These are phyloP conservation scores for Oscheius myriophilus DNA, from an alignment of 2,888 invertebrate genomes.

Conservation along the genomic window DNA sequence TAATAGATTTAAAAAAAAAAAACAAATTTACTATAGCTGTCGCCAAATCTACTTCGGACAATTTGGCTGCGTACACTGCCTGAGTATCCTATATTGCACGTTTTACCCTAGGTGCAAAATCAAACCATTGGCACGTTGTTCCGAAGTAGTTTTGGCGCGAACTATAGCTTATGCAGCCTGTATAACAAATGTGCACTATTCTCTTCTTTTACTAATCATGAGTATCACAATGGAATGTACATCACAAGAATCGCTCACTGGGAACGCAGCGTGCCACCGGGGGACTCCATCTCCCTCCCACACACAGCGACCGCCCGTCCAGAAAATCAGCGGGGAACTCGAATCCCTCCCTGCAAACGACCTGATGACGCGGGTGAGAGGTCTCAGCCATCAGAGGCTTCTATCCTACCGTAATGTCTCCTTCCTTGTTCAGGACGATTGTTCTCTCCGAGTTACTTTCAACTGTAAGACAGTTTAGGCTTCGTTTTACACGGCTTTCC, in stretches of 20 bases:
- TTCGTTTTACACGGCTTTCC: slow-evolving; percentile 5
- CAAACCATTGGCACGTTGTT: too few relatives aligned
- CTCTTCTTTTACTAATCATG: not conserved
- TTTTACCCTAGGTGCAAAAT: too few relatives aligned
- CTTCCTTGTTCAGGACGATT: slow-evolving; percentile 30
- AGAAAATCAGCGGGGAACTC: slow-evolving; percentile 51
- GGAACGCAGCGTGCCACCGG: slow-evolving; percentile 86
- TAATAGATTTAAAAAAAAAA: too few relatives aligned
- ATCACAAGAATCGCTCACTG: slow-evolving; percentile 74
- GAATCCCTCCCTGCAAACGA: slow-evolving; percentile 63
- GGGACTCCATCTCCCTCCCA: slow-evolving; percentile 91
- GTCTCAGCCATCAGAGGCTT: not conserved
- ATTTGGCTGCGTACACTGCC: too few relatives aligned
- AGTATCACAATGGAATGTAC: not conserved
- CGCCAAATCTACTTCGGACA: too few relatives aligned
- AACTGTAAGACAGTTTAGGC: slow-evolving; percentile 5
- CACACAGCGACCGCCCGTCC: slow-evolving; percentile 80
- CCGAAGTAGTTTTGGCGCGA: too few relatives aligned
- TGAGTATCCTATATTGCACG: too few relatives aligned
- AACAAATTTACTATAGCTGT: too few relatives aligned
- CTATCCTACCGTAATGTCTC: slow-evolving; percentile 37
- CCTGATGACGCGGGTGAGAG: slow-evolving; percentile 39
- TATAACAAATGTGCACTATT: too few relatives aligned
- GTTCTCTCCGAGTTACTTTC: slow-evolving; percentile 26
- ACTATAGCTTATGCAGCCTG: too few relatives aligned